These are phyloP conservation scores for Corythornis cristatus DNA, from an alignment of 2,113 vertebrate species.

Conservation along the genomic window DNA sequence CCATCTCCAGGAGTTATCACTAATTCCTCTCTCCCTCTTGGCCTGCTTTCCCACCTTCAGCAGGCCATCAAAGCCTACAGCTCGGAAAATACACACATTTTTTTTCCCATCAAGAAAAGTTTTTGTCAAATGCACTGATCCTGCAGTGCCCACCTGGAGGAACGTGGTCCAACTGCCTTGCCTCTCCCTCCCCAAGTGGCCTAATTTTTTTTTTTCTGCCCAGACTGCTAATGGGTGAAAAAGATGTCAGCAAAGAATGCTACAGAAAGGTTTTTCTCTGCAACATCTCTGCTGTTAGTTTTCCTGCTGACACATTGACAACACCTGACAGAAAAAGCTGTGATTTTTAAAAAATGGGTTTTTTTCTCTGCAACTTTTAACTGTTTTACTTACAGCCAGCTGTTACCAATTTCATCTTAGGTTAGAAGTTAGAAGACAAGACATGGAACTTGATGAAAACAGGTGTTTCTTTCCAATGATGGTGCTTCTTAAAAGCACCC, in stretches of 20 bases:
- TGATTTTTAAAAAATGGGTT: rapidly evolving
- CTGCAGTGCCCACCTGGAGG: background rate
- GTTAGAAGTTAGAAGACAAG: background rate
- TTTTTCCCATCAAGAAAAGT: background rate
- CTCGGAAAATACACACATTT: background rate
- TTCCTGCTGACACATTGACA: background rate
- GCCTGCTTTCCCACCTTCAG: background rate
- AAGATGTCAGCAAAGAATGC: background rate
- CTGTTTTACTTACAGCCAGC: background rate
- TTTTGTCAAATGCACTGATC: background rate
- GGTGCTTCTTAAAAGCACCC: background rate
- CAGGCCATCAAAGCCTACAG: background rate
- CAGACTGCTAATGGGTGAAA: background rate
- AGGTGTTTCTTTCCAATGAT: background rate
- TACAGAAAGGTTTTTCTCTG: background rate
- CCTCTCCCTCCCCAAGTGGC: background rate
- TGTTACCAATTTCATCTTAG: background rate
- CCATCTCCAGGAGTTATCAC: background rate
- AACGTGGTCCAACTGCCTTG: background rate
- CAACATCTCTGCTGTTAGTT: background rate
- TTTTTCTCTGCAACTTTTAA: background rate
- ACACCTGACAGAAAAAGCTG: background rate
- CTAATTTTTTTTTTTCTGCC: background rate
- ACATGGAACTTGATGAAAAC: background rate
- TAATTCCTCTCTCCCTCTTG: background rate